Conservation (phyloP, 2,797 vertebrate species). For the Parotocinclus haroldoi region DNA sequence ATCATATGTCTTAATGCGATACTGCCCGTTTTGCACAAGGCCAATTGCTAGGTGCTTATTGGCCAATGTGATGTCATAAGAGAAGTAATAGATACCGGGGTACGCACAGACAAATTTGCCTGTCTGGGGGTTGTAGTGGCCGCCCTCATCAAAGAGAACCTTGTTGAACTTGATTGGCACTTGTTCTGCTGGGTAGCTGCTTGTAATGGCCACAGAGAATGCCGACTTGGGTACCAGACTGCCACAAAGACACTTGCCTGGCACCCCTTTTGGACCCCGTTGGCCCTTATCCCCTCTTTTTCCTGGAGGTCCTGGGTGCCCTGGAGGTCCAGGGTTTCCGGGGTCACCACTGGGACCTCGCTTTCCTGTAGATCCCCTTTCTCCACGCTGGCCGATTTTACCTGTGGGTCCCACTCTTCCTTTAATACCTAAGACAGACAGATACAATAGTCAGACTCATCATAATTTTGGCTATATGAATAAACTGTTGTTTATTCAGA, state of each 20-base stretch:
- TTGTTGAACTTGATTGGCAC: constrained; percentile 93
- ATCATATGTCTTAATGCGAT: constrained; percentile 91
- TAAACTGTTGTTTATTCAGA: too few relatives aligned
- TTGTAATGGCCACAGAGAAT: constrained; percentile 95
- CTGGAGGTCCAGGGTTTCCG: constrained; percentile 77
- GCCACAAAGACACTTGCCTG: constrained; percentile 87
- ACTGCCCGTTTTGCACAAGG: constrained; percentile 92
- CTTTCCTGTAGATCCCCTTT: constrained; percentile 86
- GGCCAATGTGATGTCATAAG: constrained; percentile 94
- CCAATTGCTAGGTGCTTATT: constrained; percentile 94
- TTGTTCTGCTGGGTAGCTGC: constrained; percentile 90
- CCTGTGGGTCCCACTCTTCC: constrained; percentile 86
- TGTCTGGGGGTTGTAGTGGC: constrained; percentile 86
- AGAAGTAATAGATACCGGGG: constrained; percentile 95
- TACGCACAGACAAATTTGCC: constrained; percentile 95
- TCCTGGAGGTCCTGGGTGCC: constrained; percentile 74
- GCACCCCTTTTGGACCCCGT: constrained; percentile 74
- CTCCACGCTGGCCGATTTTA: constrained; percentile 82
- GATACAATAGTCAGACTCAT: neutral
- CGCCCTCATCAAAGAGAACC: constrained; percentile 89
- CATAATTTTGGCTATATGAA: too few relatives aligned
- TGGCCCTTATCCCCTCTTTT: constrained; percentile 84
- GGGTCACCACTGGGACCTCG: constrained; percentile 79
- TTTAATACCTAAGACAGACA: constrained; percentile 79
- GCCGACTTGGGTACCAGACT: constrained; percentile 89